Evolutionary conservation across 2,797 vertebrate genomes (phyloP).

Genomic region (Danionella dracula): DNA sequence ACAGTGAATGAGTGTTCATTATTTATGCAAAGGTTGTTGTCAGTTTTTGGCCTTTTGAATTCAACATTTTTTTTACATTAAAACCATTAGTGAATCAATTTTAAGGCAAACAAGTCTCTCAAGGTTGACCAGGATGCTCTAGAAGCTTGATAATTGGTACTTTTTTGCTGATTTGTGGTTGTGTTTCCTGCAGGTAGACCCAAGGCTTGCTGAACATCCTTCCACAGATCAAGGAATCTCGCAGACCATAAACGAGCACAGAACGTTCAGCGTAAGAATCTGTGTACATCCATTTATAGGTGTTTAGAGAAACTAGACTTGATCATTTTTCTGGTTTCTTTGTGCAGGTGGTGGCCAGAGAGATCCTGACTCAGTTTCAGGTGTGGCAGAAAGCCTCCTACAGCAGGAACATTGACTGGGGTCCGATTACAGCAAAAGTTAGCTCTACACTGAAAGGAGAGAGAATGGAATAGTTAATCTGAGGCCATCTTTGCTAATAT

Average conservation of each 20-base stretch:
- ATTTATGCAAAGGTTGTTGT: no score
- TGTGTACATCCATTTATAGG: neutral
- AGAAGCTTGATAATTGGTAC: neutral
- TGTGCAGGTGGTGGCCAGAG: conserved; percentile 46
- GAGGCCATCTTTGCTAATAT: neutral
- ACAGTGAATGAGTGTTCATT: no score
- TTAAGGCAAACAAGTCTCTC: no score
- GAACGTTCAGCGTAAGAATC: conserved; percentile 47
- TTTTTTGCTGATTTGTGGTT: neutral
- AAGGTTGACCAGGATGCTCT: neutral
- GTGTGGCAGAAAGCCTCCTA: conserved; percentile 52
- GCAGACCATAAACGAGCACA: conserved; percentile 35
- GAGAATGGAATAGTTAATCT: neutral
- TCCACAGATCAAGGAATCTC: conserved; percentile 24
- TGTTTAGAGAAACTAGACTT: neutral
- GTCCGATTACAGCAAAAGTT: conserved; percentile 50
- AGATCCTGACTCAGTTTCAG: conserved; percentile 49
- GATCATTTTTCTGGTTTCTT: neutral
- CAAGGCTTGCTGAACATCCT: neutral
- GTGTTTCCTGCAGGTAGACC: conserved; percentile 2
- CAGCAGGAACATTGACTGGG: conserved; percentile 52
- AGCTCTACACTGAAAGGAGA: neutral
- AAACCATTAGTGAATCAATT: no score
- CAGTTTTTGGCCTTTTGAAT: no score
- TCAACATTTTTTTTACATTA: no score